Percentiles rank a stretch among this genome's conserved stretches.
phyloP scores from a whole-genome alignment of 2,113 vertebrate genomes.

The Lepisosteus oculatus region DNA sequence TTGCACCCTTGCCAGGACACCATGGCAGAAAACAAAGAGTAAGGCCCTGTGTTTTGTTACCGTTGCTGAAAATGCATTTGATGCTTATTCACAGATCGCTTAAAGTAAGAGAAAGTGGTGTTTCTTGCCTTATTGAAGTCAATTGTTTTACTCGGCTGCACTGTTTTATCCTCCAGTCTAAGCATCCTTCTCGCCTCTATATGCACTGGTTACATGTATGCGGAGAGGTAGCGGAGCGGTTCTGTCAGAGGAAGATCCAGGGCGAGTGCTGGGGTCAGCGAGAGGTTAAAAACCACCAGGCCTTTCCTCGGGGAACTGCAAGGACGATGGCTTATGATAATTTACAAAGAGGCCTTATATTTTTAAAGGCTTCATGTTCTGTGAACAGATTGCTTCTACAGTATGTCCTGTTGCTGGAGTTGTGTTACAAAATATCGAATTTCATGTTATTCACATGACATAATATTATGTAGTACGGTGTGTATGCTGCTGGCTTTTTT shows the following conservation, averaged over 20 bases:
- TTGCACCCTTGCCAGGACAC: constrained; percentile 29
- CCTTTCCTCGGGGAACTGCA: not conserved
- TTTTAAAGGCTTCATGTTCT: too few species aligned
- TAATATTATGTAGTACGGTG: too few species aligned
- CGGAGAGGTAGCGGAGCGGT: not conserved
- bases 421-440: too few species aligned
- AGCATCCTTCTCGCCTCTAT: not conserved
- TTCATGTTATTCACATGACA: too few species aligned
- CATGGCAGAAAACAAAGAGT: constrained; percentile 55
- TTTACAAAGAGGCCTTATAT: not conserved
- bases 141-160: too few species aligned
- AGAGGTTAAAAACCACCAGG: constrained; percentile 20
- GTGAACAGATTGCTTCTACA: too few species aligned
- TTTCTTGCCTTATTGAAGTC: not conserved
- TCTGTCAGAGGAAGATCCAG: constrained; percentile 2
- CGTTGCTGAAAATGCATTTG: too few species aligned
- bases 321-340: constrained; percentile 1
- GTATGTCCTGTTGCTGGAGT: too few species aligned
- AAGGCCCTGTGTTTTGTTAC: constrained; percentile 10
- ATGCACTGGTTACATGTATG: not conserved
- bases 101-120: not conserved
- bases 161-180: too few species aligned
- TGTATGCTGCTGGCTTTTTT: too few species aligned
- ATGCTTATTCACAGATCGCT: too few species aligned
- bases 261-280: too few species aligned